Evolutionary conservation across 2,888 invertebrate species (phyloP).

Genomic region (Plebejus melissa): DNA sequence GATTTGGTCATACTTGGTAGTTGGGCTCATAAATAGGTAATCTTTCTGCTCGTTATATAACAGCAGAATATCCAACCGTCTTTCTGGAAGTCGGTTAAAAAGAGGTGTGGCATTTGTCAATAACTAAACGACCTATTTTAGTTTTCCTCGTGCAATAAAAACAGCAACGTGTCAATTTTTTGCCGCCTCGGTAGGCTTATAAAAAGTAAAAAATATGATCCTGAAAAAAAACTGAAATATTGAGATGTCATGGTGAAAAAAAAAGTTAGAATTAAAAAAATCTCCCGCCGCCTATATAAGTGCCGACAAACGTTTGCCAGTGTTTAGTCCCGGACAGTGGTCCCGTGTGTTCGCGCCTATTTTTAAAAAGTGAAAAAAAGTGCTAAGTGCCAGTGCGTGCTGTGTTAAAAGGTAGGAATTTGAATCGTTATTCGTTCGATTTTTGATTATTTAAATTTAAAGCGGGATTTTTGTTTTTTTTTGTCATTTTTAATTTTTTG

Average conservation of each 20-base stretch:
- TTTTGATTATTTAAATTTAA: not conserved
- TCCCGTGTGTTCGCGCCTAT: slow-evolving; percentile 45
- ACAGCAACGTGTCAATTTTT: not conserved
- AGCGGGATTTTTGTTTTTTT: too few relatives aligned
- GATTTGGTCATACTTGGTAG: too few relatives aligned
- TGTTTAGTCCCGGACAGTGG: slow-evolving; percentile 54
- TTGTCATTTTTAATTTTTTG: not conserved
- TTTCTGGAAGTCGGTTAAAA: not conserved
- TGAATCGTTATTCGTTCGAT: not conserved
- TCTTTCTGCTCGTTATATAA: not conserved
- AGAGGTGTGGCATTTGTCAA: not conserved
- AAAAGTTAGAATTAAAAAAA: slow-evolving; percentile 31
- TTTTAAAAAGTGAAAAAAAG: slow-evolving; percentile 39
- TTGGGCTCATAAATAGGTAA: too few relatives aligned
- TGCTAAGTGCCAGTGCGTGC: slow-evolving; percentile 20
- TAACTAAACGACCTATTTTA: not conserved
- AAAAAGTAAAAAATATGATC: not conserved
- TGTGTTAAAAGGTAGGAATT: not conserved
- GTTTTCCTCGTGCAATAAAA: not conserved
- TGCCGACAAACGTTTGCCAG: slow-evolving; percentile 46
- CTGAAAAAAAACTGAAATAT: slow-evolving; percentile 10
- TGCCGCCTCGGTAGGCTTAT: not conserved
- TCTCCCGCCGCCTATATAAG: slow-evolving; percentile 50
- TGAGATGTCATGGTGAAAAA: not conserved
- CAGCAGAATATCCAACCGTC: not conserved